Evolutionary conservation across 2,797 vertebrate species (phyloP), one percentile per base, ranked within the genome.

Genomic region (Coendou prehensilis): DNA sequence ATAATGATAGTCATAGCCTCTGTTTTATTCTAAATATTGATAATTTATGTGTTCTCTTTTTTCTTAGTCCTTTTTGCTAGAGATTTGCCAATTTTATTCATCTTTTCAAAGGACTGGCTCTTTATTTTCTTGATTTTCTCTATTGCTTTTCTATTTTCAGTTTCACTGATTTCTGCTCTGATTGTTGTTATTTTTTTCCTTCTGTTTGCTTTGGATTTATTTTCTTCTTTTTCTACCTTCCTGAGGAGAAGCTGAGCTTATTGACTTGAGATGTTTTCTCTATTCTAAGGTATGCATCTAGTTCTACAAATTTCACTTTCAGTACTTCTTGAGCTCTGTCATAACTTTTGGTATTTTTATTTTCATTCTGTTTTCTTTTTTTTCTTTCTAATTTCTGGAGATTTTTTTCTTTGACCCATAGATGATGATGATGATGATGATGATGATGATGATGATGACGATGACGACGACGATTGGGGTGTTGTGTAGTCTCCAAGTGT

Each of bases 321-420:
- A 30, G 63, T 17, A 47, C 13, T 37, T 6, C 15, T 63, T 63
- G 88, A 89, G 67, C 59, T 89, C 26, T 59, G n/a, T 85, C 41
- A 52, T 69, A 80, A 57, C 18, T 64, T 96, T 61, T 73, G 57
- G 6, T 61, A 50, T 82, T 86, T 92, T 97, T 15, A 91, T 79
- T 81, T 82, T 92, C 41, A 78, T 90, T 89, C n/a, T 67, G 8
- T 26, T 67, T 50, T 37, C 18, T 64, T 9, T 37, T 33, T 87
- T 84, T 52, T 85, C 18, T 52, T 79, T 85, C 57, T 57, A 56
- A 83, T 89, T 69, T 73, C 0, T n/a, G 18, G 50, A 87, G 22
- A 78, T 28, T 83, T 86, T 95, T 50, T 30, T 84, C 33, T 82
- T 89, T 92, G 20, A 78, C 26, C 6, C 17, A 14, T 57, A 45